phyloP scores from a whole-genome alignment of 1,140 invertebrate species.

The Tetragnatha versicolor region DNA sequence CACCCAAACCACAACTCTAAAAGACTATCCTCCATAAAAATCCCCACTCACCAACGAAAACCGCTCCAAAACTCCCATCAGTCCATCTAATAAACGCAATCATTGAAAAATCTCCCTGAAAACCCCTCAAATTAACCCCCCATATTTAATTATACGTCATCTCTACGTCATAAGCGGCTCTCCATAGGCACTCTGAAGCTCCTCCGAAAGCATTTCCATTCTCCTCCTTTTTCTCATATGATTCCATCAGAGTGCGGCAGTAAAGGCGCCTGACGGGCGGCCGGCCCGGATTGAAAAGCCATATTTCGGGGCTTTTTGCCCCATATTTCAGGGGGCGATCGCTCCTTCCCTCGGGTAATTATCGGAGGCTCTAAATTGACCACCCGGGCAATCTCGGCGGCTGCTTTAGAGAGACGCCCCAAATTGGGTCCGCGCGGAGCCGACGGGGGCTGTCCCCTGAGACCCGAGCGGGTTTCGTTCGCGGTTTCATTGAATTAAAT shows the following conservation, averaged over 20 bases:
- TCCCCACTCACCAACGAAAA: too few relatives aligned
- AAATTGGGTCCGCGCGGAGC: constrained; percentile 34
- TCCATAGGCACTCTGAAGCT: constrained; percentile 27
- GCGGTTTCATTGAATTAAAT: background rate
- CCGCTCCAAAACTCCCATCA: too few relatives aligned
- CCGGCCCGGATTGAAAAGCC: constrained; percentile 40
- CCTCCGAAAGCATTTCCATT: constrained; percentile 48
- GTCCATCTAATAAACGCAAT: too few relatives aligned
- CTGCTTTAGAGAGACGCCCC: constrained; percentile 17
- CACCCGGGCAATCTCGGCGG: constrained; percentile 32
- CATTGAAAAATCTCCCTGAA: too few relatives aligned
- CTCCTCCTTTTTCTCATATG: constrained; percentile 44
- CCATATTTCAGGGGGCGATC: constrained; percentile 46
- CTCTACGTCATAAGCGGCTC: too few relatives aligned
- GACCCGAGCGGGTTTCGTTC: too few relatives aligned
- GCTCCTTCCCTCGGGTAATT: constrained; percentile 39
- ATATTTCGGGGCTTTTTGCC: constrained; percentile 11
- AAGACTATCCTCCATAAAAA: too few relatives aligned
- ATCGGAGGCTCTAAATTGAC: constrained; percentile 49
- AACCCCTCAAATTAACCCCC: too few relatives aligned
- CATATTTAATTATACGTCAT: too few relatives aligned
- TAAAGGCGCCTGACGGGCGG: constrained; percentile 34
- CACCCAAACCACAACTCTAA: too few relatives aligned
- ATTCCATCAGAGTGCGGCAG: constrained; percentile 38
- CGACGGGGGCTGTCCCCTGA: constrained; percentile 16